Conservation (phyloP, 2,113 vertebrate species). For the Lepus europaeus region DNA sequence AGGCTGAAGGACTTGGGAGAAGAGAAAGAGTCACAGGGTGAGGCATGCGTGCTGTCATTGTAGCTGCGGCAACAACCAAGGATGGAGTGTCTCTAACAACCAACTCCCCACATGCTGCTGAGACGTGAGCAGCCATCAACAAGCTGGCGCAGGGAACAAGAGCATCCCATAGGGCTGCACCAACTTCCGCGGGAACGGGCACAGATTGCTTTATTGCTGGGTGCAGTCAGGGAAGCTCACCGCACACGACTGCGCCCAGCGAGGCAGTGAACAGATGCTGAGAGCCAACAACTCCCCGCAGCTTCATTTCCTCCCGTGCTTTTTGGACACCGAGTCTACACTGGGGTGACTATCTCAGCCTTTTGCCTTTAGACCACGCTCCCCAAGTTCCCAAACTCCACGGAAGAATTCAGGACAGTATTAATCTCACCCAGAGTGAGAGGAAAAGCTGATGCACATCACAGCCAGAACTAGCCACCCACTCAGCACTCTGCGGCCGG, state of each 20-base stretch:
- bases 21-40: constrained; percentile 41
- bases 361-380: background rate
- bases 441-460: background rate
- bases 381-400: background rate
- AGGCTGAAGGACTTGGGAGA: constrained; percentile 94
- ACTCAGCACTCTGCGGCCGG: no score
- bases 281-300: background rate
- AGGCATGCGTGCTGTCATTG: background rate
- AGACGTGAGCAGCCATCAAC: background rate
- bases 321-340: background rate
- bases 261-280: background rate
- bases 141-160: constrained; percentile 47
- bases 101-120: constrained; percentile 35
- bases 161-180: constrained; percentile 2
- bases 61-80: background rate
- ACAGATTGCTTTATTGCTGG: constrained; percentile 15
- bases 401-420: background rate
- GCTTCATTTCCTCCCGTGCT: background rate
- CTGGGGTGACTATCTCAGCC: background rate
- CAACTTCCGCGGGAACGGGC: constrained; percentile 28
- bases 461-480: background rate
- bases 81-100: background rate
- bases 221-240: background rate
- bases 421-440: background rate
- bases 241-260: background rate